Conservation (phyloP, 2,113 vertebrate species). For the Odobenus rosmarus region DNA sequence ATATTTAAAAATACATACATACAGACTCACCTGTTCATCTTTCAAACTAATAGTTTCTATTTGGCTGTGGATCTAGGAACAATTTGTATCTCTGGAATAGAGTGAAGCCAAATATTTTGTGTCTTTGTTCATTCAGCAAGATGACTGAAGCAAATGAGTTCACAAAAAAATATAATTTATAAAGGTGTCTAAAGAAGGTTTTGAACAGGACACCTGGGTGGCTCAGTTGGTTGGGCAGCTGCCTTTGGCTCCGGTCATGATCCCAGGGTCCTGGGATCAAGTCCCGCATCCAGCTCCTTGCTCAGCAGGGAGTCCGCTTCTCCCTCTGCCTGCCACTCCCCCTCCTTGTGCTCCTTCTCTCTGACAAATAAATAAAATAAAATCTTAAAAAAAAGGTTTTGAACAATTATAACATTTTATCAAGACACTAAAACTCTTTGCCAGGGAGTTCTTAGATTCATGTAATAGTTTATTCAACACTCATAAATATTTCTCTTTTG, state of each 20-base stretch:
- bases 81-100: neutral
- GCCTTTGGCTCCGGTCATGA: too few relatives aligned
- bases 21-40: neutral
- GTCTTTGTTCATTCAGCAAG: neutral
- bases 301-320: too few relatives aligned
- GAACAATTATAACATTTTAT: neutral
- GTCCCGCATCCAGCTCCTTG: too few relatives aligned
- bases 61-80: neutral
- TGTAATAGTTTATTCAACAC: neutral
- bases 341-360: too few relatives aligned
- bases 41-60: neutral
- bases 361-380: too few relatives aligned
- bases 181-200: neutral
- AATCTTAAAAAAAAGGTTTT: neutral
- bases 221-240: too few relatives aligned
- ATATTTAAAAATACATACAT: neutral
- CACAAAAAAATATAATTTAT: neutral
- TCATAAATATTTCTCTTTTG: neutral
- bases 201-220: neutral
- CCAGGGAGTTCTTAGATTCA: neutral
- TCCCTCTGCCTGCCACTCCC: too few relatives aligned
- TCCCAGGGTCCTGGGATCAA: too few relatives aligned
- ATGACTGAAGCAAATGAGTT: neutral
- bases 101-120: neutral
- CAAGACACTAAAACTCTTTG: neutral